Conservation (phyloP, 2,113 vertebrate genomes). For the Solenodon paradoxus region DNA sequence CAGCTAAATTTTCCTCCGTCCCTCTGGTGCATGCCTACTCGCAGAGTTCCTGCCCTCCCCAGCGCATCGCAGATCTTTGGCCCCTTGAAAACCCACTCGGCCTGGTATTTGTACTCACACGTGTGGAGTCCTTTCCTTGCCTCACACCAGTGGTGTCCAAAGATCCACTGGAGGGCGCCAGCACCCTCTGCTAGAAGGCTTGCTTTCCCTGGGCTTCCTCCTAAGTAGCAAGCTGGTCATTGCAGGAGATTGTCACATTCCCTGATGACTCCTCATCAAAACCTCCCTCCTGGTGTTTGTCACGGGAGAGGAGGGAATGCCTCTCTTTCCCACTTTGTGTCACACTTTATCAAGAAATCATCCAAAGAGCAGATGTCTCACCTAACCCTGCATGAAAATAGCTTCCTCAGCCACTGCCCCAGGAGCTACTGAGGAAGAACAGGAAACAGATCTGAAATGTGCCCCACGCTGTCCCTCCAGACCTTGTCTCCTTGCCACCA, state of each 20-base stretch:
- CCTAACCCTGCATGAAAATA: neutral
- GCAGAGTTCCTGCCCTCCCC: neutral
- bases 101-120: neutral
- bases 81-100: neutral
- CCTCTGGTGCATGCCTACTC: neutral
- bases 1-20: neutral
- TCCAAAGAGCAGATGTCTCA: neutral
- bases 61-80: fast-evolving
- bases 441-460: neutral
- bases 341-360: neutral
- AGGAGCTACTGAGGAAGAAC: neutral
- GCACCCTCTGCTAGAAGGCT: neutral
- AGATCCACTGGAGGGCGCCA: constrained; percentile 43
- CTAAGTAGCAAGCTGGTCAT: neutral
- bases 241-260: neutral
- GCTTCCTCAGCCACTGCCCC: neutral
- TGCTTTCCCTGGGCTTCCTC: neutral
- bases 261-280: neutral
- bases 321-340: neutral
- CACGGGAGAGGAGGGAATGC: neutral
- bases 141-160: neutral
- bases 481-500: neutral
- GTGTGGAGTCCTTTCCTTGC: neutral
- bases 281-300: neutral
- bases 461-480: too few relatives aligned